Conservation (phyloP, 2,113 vertebrate species). For the Pollachius pollachius region DNA sequence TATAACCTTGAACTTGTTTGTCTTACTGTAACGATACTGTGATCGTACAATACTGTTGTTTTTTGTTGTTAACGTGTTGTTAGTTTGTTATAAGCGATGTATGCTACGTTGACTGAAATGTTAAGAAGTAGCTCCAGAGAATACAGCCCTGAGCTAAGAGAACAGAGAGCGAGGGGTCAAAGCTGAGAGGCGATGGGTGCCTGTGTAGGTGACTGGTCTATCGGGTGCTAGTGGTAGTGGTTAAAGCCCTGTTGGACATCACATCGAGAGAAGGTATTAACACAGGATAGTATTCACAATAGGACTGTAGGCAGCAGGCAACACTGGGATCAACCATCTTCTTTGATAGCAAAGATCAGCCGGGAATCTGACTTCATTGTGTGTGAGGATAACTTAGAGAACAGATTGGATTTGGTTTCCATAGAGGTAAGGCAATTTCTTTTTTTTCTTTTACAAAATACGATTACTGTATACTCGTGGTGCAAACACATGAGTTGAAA, state of each 20-base stretch:
- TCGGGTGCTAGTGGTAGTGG: constrained; percentile 28
- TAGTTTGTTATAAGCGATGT: too few relatives aligned
- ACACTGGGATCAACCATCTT: constrained; percentile 39
- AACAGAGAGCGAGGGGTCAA: constrained; percentile 36
- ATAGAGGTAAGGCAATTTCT: not conserved
- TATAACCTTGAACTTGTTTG: too few relatives aligned
- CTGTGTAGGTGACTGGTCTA: constrained; percentile 45
- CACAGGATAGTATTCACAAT: constrained; percentile 60
- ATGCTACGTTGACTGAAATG: too few relatives aligned
- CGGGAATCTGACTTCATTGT: not conserved
- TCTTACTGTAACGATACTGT: constrained; percentile 4
- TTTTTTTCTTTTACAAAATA: too few relatives aligned
- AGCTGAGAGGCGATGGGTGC: constrained; percentile 24
- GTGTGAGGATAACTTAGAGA: too few relatives aligned
- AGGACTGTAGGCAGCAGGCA: constrained; percentile 70
- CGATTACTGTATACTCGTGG: too few relatives aligned
- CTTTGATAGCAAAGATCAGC: constrained; percentile 42
- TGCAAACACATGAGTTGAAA: too few relatives aligned
- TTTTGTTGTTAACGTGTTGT: constrained; percentile 28
- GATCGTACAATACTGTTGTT: constrained; percentile 12
- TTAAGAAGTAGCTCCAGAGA: constrained; percentile 39
- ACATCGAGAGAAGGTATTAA: constrained; percentile 40
- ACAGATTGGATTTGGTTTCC: not conserved
- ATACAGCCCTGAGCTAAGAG: constrained; percentile 68
- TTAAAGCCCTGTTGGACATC: constrained; percentile 39